Evolutionary conservation across 2,113 vertebrate genomes (phyloP).

Genomic region (Anas platyrhynchos): DNA sequence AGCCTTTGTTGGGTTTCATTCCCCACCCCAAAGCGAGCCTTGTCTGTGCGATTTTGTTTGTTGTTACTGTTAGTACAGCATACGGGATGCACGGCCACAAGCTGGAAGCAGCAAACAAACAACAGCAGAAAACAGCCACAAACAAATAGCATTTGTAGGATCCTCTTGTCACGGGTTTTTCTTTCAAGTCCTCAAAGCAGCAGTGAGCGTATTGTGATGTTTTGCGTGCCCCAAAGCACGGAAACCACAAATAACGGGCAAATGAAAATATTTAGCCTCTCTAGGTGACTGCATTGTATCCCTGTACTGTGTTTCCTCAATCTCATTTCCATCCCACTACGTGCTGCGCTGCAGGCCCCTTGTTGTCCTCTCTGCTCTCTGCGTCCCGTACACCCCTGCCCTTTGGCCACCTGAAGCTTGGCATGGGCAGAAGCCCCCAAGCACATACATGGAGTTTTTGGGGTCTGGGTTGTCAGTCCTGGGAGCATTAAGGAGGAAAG

Average conservation of each 20-base stretch:
- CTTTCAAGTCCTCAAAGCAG: slow-evolving; percentile 29
- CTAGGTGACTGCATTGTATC: background rate
- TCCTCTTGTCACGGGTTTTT: background rate
- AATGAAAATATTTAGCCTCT: background rate
- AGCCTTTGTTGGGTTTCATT: slow-evolving; percentile 45
- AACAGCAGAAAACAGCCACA: slow-evolving; percentile 12
- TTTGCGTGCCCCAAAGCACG: background rate
- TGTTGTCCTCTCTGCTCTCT: accelerated
- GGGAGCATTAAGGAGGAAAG: background rate
- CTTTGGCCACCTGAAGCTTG: background rate
- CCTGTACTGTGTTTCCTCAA: background rate
- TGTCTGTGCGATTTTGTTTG: slow-evolving; percentile 50
- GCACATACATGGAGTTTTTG: background rate
- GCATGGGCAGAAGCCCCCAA: background rate
- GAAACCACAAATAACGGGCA: background rate
- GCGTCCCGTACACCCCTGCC: accelerated
- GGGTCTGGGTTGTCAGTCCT: background rate
- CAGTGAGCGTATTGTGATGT: background rate
- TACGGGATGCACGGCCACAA: slow-evolving; percentile 4
- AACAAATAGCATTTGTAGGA: slow-evolving; percentile 48
- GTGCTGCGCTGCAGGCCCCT: background rate
- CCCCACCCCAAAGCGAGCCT: background rate
- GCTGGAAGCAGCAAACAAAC: slow-evolving; percentile 49
- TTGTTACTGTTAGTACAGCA: slow-evolving; percentile 18
- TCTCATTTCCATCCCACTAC: background rate